Percentiles rank a stretch among this genome's conserved stretches.
These are phyloP conservation scores for Conus ventricosus DNA, from an alignment of 1,140 invertebrate genomes.

Conservation along the genomic window DNA sequence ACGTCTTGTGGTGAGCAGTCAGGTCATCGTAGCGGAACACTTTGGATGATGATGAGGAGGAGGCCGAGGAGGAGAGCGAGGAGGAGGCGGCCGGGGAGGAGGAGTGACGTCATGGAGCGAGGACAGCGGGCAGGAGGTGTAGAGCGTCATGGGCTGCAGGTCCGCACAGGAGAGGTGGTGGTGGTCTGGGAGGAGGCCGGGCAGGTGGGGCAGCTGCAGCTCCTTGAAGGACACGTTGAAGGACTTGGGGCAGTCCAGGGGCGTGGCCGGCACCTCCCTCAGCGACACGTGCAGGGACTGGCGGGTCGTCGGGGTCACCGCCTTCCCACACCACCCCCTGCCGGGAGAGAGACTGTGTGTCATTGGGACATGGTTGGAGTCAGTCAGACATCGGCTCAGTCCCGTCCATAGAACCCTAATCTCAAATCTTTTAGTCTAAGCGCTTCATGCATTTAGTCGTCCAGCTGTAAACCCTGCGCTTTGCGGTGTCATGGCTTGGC, in stretches of 20 bases:
- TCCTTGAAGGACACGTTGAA: constrained; percentile 36
- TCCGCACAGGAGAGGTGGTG: not conserved
- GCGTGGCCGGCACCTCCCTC: constrained; percentile 24
- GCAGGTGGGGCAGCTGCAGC: constrained; percentile 8
- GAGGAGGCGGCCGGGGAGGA: not conserved
- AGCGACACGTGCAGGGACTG: constrained; percentile 27
- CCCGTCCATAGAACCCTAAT: too few relatives aligned
- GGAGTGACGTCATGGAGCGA: not conserved
- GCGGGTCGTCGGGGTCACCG: not conserved
- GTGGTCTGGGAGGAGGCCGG: not conserved
- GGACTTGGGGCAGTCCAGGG: constrained; percentile 16
- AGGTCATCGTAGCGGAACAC: not conserved
- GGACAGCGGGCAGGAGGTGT: not conserved
- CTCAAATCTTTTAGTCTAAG: too few relatives aligned
- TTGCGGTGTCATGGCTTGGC: too few relatives aligned
- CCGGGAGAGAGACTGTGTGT: not conserved
- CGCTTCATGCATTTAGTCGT: too few relatives aligned
- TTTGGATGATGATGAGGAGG: not conserved
- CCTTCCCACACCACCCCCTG: not conserved
- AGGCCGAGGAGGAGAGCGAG: not conserved
- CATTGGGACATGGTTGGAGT: too few relatives aligned
- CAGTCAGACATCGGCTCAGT: too few relatives aligned
- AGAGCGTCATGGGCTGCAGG: not conserved
- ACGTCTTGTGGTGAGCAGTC: not conserved
- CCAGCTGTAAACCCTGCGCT: too few relatives aligned